Evolutionary conservation across 2,888 invertebrate genomes (phyloP).

Genomic region (Oligia strigilis): DNA sequence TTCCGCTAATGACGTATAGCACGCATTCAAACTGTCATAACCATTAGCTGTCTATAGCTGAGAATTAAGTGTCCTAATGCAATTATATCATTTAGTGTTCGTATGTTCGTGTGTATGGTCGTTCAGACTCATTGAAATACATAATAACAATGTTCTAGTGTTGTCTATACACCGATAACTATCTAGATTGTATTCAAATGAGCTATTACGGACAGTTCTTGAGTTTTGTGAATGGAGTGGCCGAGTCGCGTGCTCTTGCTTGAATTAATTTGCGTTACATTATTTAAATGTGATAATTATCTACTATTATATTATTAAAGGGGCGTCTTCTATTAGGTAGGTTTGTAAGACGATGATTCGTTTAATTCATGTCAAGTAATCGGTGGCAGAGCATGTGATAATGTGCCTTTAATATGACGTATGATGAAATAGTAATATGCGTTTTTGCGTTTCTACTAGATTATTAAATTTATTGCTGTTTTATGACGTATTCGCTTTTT

Average conservation of each 20-base stretch:
- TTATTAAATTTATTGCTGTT: slow-evolving; percentile 19
- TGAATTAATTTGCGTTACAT: slow-evolving; percentile 85
- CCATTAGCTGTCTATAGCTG: slow-evolving; percentile 71
- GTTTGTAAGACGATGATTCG: slow-evolving; percentile 72
- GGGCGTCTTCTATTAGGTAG: slow-evolving; percentile 77
- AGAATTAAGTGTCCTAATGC: slow-evolving; percentile 68
- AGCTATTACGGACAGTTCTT: slow-evolving; percentile 79
- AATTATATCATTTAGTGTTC: slow-evolving; percentile 66
- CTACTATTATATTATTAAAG: slow-evolving; percentile 80
- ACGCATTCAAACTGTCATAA: slow-evolving; percentile 77
- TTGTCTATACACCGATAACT: slow-evolving; percentile 62
- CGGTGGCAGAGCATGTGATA: slow-evolving; percentile 37
- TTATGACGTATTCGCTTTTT: slow-evolving; percentile 18
- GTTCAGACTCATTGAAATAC: slow-evolving; percentile 64
- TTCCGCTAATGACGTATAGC: slow-evolving; percentile 68
- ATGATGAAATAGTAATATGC: slow-evolving; percentile 39
- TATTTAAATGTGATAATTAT: slow-evolving; percentile 85
- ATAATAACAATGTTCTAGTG: slow-evolving; percentile 67
- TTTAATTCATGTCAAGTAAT: slow-evolving; percentile 64
- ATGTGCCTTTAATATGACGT: slow-evolving; percentile 20
- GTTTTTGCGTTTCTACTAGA: slow-evolving; percentile 15
- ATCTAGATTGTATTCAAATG: slow-evolving; percentile 85
- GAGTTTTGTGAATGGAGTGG: slow-evolving; percentile 81
- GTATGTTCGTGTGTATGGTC: slow-evolving; percentile 59
- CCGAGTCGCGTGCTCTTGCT: slow-evolving; percentile 78